These are phyloP conservation scores for Nowickia ferox DNA, from an alignment of 2,888 invertebrate genomes.

Conservation along the genomic window DNA sequence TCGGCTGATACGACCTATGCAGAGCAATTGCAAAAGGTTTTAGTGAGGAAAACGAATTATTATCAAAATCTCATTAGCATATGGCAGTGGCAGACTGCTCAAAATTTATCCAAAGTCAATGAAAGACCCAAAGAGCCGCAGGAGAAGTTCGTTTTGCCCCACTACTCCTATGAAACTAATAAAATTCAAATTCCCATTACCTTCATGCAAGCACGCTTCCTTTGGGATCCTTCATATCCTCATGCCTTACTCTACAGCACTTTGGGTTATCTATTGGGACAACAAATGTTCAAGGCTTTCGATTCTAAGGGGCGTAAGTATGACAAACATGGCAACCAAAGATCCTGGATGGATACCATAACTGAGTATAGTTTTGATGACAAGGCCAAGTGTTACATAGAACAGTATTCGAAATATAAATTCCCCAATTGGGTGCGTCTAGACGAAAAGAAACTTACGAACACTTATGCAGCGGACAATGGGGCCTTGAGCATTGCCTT, in stretches of 20 bases:
- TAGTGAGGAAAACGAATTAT: constrained; percentile 74
- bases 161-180: constrained; percentile 77
- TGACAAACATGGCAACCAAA: constrained; percentile 78
- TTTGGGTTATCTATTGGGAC: constrained; percentile 78
- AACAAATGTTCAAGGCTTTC: constrained; percentile 80
- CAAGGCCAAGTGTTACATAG: constrained; percentile 77
- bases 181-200: constrained; percentile 79
- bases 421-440: constrained; percentile 74
- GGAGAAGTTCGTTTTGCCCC: constrained; percentile 74
- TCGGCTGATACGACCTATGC: constrained; percentile 73
- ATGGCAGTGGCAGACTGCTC: constrained; percentile 77
- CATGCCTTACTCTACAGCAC: constrained; percentile 79
- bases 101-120: constrained; percentile 74
- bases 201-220: constrained; percentile 79
- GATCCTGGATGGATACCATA: constrained; percentile 79
- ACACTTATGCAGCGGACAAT: constrained; percentile 78
- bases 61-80: constrained; percentile 77
- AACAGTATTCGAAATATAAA: constrained; percentile 77
- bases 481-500: constrained; percentile 80
- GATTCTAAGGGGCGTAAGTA: constrained; percentile 78
- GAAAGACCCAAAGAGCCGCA: constrained; percentile 75
- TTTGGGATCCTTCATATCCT: constrained; percentile 80
- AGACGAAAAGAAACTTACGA: constrained; percentile 74
- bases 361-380: constrained; percentile 76
- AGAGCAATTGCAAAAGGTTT: constrained; percentile 74